Base-by-base conservation (phyloP, 2,888 invertebrate genomes). In the Eupelmus urozonus region DNA sequence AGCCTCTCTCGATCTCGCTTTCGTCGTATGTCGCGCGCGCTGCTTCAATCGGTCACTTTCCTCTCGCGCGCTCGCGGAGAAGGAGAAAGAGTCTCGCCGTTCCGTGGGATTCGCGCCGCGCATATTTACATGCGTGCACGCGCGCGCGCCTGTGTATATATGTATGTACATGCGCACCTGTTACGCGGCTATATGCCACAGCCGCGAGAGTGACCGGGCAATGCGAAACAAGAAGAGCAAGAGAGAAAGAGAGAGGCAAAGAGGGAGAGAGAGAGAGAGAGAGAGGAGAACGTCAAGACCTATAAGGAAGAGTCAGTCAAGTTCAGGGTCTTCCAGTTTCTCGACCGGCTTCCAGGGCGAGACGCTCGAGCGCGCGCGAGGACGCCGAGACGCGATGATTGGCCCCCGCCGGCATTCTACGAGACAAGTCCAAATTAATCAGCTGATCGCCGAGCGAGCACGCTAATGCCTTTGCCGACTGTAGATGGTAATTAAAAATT, bases 291-390 rank as follows among this genome's bases (percentile, higher is more conserved):
- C 18, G 42, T 7, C 29, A 23, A 72, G 72, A 73, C 71, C 63
- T 60, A 77, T 67, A 85, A 86, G 86, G 86, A 85, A 85, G 85
- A 86, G 84, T 85, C 85, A 86, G 86, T 86, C 87, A 87, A 87
- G 87, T 87, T 87, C 87, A 87, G 85, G 87, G 87, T 82, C 85
- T 85, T 84, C 86, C 85, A 86, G 85, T 86, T 87, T 84, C 85
- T 85, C 83, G 82, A 83, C 83, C 83, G 83, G 83, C 80, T 81
- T 80, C 76, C 74, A 63, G 74, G 79, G 80, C 55, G 25, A 57
- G 49, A 63, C 53, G 49, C 76, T 73, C 34, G 45, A 7, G 45
- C 34, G 40, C 72, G 57, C 42, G 1, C 53, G 73, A 51, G 70
- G 65, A 66, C 67, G 67, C 49, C 11, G n/a, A n/a, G n/a, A n/a